Conservation (phyloP, 2,113 vertebrate genomes). For the Pedetes capensis region DNA sequence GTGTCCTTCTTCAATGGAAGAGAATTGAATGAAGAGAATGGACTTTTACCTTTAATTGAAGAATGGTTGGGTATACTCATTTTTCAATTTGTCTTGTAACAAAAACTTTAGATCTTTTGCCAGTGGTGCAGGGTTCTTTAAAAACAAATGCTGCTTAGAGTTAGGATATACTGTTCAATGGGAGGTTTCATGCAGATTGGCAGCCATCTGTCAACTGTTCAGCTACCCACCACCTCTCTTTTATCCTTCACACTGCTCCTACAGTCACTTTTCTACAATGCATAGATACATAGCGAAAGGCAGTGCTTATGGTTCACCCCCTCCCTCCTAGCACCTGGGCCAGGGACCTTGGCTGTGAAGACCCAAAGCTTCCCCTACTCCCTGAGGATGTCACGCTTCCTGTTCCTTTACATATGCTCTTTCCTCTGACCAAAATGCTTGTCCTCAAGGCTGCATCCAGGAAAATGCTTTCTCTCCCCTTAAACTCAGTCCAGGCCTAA, state of each 20-base stretch:
- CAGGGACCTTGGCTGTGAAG: not conserved
- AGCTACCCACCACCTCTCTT: not conserved
- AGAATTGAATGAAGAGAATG: not conserved
- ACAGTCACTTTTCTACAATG: not conserved
- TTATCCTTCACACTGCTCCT: not conserved
- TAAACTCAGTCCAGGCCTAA: not conserved
- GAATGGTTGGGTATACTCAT: not conserved
- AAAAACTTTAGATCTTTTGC: not conserved
- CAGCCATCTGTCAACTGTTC: not conserved
- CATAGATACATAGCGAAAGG: no score
- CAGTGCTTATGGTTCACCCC: not conserved
- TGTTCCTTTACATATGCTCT: rapidly evolving
- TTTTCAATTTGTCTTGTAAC: not conserved
- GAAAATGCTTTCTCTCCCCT: not conserved
- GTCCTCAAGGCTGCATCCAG: not conserved
- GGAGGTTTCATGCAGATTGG: not conserved
- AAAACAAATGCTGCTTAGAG: not conserved
- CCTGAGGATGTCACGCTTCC: not conserved
- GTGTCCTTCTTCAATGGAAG: not conserved
- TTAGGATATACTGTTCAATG: not conserved
- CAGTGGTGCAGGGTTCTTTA: not conserved
- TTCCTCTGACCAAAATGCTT: not conserved
- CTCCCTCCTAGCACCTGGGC: rapidly evolving
- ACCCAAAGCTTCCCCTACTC: not conserved
- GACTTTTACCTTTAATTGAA: not conserved